Conservation (phyloP, 2,888 invertebrate genomes). For the Drosophila leonis region DNA sequence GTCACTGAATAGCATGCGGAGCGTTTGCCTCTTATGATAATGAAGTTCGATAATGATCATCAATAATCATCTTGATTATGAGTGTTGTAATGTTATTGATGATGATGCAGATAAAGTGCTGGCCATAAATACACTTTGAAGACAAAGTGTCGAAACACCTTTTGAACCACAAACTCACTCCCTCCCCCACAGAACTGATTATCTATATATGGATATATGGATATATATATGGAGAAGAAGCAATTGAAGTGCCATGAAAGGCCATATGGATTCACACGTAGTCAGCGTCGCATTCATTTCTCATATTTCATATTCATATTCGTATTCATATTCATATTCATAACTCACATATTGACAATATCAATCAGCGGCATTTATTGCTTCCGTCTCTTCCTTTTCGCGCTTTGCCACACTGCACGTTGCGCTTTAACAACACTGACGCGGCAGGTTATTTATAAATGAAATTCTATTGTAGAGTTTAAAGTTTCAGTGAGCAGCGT, state of each 20-base stretch:
- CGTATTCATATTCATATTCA: slow-evolving; percentile 38
- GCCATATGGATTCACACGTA: slow-evolving; percentile 8
- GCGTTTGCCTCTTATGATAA: slow-evolving; percentile 4
- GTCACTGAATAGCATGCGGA: slow-evolving; percentile 37
- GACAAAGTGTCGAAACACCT: slow-evolving; percentile 53
- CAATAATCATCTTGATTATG: slow-evolving; percentile 5
- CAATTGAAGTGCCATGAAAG: slow-evolving; percentile 43
- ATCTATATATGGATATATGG: not conserved
- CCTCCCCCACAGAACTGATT: slow-evolving; percentile 14
- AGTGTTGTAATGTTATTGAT: slow-evolving; percentile 15
- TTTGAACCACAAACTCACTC: not conserved
- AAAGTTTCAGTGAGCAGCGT: not conserved
- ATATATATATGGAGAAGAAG: slow-evolving; percentile 18
- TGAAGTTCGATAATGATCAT: slow-evolving; percentile 1
- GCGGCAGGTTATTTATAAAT: not conserved
- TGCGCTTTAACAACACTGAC: slow-evolving; percentile 18
- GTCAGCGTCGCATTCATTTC: slow-evolving; percentile 23
- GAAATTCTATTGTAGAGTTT: not conserved
- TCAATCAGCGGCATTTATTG: slow-evolving; percentile 56
- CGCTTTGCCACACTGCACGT: not conserved
- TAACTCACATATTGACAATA: slow-evolving; percentile 57
- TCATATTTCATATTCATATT: slow-evolving; percentile 34
- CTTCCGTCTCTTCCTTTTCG: slow-evolving; percentile 29
- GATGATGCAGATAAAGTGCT: slow-evolving; percentile 60
- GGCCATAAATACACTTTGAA: slow-evolving; percentile 66